These are phyloP conservation scores for Tipula unca DNA, from an alignment of 2,888 invertebrate species.

Conservation along the genomic window DNA sequence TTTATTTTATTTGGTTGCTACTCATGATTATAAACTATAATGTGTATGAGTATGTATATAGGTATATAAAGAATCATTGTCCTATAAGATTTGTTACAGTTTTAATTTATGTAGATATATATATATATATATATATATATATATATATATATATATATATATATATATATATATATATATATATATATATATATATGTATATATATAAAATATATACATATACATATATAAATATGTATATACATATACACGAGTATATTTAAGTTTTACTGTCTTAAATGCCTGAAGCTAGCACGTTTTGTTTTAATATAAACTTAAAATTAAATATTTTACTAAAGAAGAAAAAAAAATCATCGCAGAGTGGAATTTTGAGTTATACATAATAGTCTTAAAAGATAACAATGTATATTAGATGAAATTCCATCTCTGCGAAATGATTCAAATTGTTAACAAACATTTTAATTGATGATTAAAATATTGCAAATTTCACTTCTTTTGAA, in stretches of 20 bases:
- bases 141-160: too few species aligned
- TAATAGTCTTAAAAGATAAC: background rate
- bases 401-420: background rate
- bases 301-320: slow-evolving; percentile 8
- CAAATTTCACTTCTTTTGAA: background rate
- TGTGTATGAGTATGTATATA: background rate
- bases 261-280: background rate
- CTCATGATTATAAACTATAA: background rate
- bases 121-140: background rate
- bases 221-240: too few species aligned
- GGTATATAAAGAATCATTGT: background rate
- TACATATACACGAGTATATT: too few species aligned
- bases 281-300: slow-evolving; percentile 2
- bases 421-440: slow-evolving; percentile 14
- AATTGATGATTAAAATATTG: slow-evolving; percentile 14
- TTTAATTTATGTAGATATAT: slow-evolving; percentile 8
- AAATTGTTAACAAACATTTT: slow-evolving; percentile 8
- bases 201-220: too few species aligned
- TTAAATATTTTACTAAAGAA: slow-evolving; percentile 8
- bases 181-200: too few species aligned
- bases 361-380: background rate
- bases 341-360: background rate
- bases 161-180: too few species aligned
- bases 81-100: background rate
- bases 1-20: background rate